A percentile compares a stretch with the other conserved stretches of the same genome.
Conservation (phyloP, 2,888 invertebrate genomes). For the Leucophenga maculata region DNA sequence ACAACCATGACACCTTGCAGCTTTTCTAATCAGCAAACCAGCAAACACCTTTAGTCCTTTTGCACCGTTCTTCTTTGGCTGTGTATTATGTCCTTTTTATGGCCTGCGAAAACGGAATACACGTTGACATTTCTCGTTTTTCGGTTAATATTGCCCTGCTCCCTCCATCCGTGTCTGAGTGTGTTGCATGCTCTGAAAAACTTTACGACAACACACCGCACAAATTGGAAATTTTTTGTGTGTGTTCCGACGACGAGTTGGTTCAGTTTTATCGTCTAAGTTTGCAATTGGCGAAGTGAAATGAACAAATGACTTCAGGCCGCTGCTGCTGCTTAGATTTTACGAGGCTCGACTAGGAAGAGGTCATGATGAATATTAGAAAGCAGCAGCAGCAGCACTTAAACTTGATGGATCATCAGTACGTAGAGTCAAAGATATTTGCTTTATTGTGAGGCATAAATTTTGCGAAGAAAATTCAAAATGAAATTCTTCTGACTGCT, state of each 20-base stretch:
- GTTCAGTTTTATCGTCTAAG: neutral
- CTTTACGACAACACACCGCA: constrained; percentile 62
- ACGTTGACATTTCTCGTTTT: too few species aligned
- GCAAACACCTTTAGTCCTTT: neutral
- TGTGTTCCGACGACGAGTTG: too few species aligned
- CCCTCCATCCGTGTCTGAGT: neutral
- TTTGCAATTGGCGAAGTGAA: neutral
- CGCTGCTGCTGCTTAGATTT: neutral
- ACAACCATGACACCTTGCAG: neutral
- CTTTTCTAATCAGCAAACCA: constrained; percentile 2
- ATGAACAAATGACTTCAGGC: neutral
- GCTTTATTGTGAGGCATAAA: constrained; percentile 5
- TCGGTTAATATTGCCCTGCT: too few species aligned
- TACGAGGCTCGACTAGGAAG: neutral
- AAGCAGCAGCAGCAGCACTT: neutral
- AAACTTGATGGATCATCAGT: constrained; percentile 3
- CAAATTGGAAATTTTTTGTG: constrained; percentile 52
- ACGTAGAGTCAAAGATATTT: neutral
- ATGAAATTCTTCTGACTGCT: neutral
- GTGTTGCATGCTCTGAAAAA: constrained; percentile 47
- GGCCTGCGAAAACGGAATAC: neutral
- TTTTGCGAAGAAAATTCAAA: neutral
- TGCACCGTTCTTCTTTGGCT: neutral
- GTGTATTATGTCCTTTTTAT: neutral
- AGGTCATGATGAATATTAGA: too few species aligned